A percentile compares a stretch with the other conserved stretches of the same genome.
These are phyloP conservation scores for Gracilinanus agilis DNA, from an alignment of 2,113 vertebrate genomes.

Conservation along the genomic window DNA sequence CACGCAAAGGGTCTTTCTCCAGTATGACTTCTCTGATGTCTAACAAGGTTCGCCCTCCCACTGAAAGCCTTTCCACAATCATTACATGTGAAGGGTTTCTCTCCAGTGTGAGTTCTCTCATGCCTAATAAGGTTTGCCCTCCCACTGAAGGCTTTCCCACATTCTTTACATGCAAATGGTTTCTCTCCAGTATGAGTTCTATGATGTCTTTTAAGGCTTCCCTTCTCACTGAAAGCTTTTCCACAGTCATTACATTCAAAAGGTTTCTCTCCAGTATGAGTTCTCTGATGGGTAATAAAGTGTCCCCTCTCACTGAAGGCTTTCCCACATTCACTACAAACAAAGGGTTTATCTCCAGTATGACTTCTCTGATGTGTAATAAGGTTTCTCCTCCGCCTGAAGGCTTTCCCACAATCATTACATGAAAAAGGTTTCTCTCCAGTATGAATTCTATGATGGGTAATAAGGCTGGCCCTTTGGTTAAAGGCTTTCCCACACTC, in stretches of 20 bases:
- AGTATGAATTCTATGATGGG: slow-evolving; percentile 71
- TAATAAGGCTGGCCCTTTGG: slow-evolving; percentile 72
- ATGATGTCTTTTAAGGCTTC: slow-evolving; percentile 76
- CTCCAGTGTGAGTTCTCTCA: slow-evolving; percentile 76
- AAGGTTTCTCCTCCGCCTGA: slow-evolving; percentile 72
- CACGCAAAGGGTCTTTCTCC: slow-evolving; percentile 79
- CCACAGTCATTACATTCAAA: slow-evolving; percentile 77
- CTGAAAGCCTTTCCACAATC: slow-evolving; percentile 80
- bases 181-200: slow-evolving; percentile 79
- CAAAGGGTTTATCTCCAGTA: slow-evolving; percentile 77
- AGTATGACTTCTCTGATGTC: slow-evolving; percentile 77
- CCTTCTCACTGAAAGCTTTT: slow-evolving; percentile 80
- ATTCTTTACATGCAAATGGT: slow-evolving; percentile 73
- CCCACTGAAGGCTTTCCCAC: slow-evolving; percentile 78
- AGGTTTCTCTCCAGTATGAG: slow-evolving; percentile 79
- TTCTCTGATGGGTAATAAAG: slow-evolving; percentile 78
- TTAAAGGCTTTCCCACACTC: slow-evolving; percentile 66
- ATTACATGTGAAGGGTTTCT: slow-evolving; percentile 75
- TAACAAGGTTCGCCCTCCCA: slow-evolving; percentile 76
- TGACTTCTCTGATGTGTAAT: slow-evolving; percentile 76
- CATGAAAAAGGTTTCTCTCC: slow-evolving; percentile 70
- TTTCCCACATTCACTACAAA: slow-evolving; percentile 80
- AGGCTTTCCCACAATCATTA: slow-evolving; percentile 80
- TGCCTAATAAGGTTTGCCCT: slow-evolving; percentile 77
- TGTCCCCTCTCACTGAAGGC: slow-evolving; percentile 77